Evolutionary conservation across 2,113 vertebrate species (phyloP).

Genomic region (Onychostruthus taczanowskii): DNA sequence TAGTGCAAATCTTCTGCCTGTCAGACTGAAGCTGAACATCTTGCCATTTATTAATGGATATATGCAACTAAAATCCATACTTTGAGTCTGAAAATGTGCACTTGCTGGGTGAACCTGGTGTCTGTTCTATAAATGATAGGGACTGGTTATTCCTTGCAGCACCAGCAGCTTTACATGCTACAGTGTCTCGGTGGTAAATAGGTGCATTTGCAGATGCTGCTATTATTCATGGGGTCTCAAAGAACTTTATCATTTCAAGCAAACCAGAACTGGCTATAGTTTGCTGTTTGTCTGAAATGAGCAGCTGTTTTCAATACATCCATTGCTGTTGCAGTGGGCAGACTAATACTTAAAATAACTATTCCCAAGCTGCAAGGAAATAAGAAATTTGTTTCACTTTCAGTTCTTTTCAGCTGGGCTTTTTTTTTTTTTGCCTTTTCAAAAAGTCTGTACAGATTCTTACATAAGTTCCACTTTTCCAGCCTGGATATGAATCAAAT

Average conservation of each 20-base stretch:
- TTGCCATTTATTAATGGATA: neutral
- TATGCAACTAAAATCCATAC: neutral
- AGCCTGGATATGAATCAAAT: neutral
- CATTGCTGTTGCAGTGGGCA: neutral
- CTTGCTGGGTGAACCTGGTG: neutral
- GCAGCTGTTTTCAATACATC: neutral
- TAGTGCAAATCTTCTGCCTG: neutral
- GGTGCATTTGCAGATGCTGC: neutral
- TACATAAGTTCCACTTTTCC: neutral
- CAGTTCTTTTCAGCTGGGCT: neutral
- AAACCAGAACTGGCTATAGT: neutral
- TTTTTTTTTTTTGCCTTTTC: rapidly evolving
- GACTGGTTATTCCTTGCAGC: neutral
- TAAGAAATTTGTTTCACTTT: neutral
- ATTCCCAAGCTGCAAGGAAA: neutral
- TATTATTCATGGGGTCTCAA: neutral
- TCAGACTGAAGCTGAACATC: neutral
- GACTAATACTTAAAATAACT: neutral
- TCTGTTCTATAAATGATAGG: neutral
- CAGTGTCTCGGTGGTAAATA: neutral
- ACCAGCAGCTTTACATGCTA: neutral
- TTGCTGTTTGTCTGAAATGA: neutral
- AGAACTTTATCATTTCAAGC: neutral
- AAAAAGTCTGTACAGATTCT: neutral
- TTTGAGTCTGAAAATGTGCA: neutral